A percentile compares a stretch with the other conserved stretches of the same genome.
phyloP scores from a whole-genome alignment of 2,888 invertebrate species.

The Spialia ferax region DNA sequence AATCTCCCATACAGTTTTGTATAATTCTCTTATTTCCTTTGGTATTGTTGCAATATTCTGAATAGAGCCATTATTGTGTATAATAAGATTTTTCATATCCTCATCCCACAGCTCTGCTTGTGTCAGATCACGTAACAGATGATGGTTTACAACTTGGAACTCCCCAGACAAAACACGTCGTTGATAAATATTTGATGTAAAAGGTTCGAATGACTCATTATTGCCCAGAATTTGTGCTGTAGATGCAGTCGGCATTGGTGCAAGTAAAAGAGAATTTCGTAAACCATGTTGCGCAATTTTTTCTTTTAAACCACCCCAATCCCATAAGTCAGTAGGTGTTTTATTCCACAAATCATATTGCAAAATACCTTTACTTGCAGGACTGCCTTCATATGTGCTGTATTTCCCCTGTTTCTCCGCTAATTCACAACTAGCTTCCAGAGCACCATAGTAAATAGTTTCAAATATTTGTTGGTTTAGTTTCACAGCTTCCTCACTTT shows the following conservation, averaged over 20 bases:
- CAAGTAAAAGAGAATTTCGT: conserved; percentile 96
- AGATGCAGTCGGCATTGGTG: conserved; percentile 99
- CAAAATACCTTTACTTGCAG: conserved; percentile 97
- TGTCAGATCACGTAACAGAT: conserved; percentile 96
- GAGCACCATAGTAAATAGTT: conserved; percentile 98
- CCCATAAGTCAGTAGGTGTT: conserved; percentile 94
- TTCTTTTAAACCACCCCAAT: conserved; percentile 94
- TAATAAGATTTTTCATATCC: conserved; percentile 97
- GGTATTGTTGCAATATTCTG: conserved; percentile 96
- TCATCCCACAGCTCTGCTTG: conserved; percentile 97
- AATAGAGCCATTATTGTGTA: conserved; percentile 96
- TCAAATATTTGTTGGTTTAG: conserved; percentile 99
- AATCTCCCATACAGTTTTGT: conserved; percentile 99
- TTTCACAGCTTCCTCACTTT: conserved; percentile 93
- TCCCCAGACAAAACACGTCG: conserved; percentile 98
- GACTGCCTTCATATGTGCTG: conserved; percentile 96
- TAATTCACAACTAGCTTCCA: conserved; percentile 98
- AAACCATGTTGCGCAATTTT: conserved; percentile 96
- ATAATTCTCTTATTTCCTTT: conserved; percentile 93
- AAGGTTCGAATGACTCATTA: conserved; percentile 99
- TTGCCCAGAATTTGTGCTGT: conserved; percentile 99
- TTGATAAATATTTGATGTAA: conserved; percentile 98
- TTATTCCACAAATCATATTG: conserved; percentile 99
- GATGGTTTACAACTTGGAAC: conserved; percentile 98
- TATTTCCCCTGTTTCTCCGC: conserved; percentile 95